Evolutionary conservation across 2,888 invertebrate genomes (phyloP).

Genomic region (Heliconius aoede): DNA sequence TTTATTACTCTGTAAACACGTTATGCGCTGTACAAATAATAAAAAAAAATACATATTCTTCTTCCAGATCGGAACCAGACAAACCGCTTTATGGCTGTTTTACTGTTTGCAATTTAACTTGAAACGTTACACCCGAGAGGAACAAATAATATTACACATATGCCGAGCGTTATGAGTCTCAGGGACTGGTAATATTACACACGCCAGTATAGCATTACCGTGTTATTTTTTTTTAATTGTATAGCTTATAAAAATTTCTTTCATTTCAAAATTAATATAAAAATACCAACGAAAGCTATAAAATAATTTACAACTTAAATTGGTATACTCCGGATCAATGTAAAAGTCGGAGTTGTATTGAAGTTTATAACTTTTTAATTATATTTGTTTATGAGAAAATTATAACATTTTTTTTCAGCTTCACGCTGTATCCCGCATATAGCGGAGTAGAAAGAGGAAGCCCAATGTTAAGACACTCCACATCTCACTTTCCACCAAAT

Average conservation of each 20-base stretch:
- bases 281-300: not conserved
- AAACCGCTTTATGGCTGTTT: slow-evolving; percentile 74
- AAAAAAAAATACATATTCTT: slow-evolving; percentile 51
- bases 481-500: too few relatives aligned
- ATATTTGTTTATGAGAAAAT: not conserved
- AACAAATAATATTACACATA: slow-evolving; percentile 53
- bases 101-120: slow-evolving; percentile 79
- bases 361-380: not conserved
- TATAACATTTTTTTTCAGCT: not conserved
- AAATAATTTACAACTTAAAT: slow-evolving; percentile 11
- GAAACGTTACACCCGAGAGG: slow-evolving; percentile 66
- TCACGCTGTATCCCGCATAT: too few relatives aligned
- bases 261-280: not conserved
- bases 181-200: slow-evolving; percentile 22
- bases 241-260: not conserved
- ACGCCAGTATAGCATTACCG: not conserved
- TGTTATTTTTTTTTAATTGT: slow-evolving; percentile 3
- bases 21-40: slow-evolving; percentile 40
- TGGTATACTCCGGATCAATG: not conserved
- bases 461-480: too few relatives aligned
- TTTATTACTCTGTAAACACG: slow-evolving; percentile 38
- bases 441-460: too few relatives aligned
- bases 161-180: slow-evolving; percentile 21
- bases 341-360: not conserved
- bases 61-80: slow-evolving; percentile 63